Evolutionary conservation across 2,113 vertebrate genomes (phyloP), one percentile per base, ranked within the genome.

Genomic region (Melanerpes formicivorus): DNA sequence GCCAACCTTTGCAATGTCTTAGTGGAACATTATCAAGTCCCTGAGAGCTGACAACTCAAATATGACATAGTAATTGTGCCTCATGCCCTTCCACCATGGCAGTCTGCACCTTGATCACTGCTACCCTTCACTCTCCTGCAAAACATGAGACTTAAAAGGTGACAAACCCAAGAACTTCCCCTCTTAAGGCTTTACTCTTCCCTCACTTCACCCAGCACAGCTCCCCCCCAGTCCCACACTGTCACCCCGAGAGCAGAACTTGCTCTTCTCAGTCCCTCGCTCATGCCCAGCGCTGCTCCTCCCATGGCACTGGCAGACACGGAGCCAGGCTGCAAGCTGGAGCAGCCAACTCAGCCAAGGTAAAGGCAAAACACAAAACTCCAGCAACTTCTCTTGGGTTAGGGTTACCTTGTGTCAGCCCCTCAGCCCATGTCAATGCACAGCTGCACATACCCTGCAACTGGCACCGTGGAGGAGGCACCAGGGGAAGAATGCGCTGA

Each of bases 271-370:
- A 1, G 46, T 29, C 75, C 48, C 29, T 6, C 23, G 17, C 54
- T 69, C 63, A 55, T 42, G 32, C 55, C 32, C 37, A 2, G 5
- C 1, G 17, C 23, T 8, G 17, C 10, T 29, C 9, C 32, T 54
- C 55, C 5, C 72, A 8, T 3, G 2, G 3, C 29, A 40, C 32
- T 6, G 5, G 22, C 55, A 60, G 32, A 11, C 0, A 1, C 2
- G 30, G 9, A 73, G 76, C 29, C 62, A 65, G 42, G 40, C 8
- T 32, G 27, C 11, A 54, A 66, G 29, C 2, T 3, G 7, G 29
- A 74, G 29, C 0, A 3, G 10, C 40, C 27, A 65, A 65, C 11
- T 56, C 42, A 59, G 3, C 54, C 3, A 52, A 75, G 75, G 30
- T 2, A 56, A 60, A 44, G 18, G 21, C 64, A 13, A 48, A 88